These are phyloP conservation scores for Cochlearius cochlearius DNA, from an alignment of 2,113 vertebrate species.

Conservation along the genomic window DNA sequence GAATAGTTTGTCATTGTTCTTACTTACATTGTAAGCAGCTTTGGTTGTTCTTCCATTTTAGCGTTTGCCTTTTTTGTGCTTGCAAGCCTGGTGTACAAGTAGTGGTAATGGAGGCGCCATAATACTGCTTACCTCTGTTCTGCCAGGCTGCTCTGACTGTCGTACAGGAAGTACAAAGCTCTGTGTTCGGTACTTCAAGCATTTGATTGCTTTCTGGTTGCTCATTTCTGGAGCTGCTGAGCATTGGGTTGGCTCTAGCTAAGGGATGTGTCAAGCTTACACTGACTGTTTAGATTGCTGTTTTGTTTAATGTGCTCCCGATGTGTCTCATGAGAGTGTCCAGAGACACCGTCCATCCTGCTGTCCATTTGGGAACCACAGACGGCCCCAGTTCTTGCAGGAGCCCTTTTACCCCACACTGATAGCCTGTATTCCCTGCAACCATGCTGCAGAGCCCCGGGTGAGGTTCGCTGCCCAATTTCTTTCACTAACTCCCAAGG, in stretches of 20 bases:
- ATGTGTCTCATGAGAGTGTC: background rate
- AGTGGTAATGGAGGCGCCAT: background rate
- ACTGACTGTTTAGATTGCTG: background rate
- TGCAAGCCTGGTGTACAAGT: background rate
- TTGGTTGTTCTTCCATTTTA: background rate
- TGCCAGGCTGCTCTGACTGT: background rate
- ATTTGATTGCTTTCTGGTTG: background rate
- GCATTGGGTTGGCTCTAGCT: background rate
- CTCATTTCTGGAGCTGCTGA: background rate
- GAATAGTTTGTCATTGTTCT: background rate
- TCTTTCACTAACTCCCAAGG: background rate
- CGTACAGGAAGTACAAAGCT: background rate
- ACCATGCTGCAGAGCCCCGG: background rate
- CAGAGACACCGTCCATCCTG: background rate
- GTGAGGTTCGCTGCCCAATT: background rate
- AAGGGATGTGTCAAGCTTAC: background rate
- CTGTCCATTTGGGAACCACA: background rate
- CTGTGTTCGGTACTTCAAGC: background rate
- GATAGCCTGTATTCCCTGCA: background rate
- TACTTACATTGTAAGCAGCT: background rate
- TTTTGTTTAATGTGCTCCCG: background rate
- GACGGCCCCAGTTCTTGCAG: background rate
- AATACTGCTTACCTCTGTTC: background rate
- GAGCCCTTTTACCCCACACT: background rate
- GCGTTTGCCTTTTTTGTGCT: conserved; percentile 41